Conservation (phyloP, 2,113 vertebrate genomes). For the Saguinus midas region DNA sequence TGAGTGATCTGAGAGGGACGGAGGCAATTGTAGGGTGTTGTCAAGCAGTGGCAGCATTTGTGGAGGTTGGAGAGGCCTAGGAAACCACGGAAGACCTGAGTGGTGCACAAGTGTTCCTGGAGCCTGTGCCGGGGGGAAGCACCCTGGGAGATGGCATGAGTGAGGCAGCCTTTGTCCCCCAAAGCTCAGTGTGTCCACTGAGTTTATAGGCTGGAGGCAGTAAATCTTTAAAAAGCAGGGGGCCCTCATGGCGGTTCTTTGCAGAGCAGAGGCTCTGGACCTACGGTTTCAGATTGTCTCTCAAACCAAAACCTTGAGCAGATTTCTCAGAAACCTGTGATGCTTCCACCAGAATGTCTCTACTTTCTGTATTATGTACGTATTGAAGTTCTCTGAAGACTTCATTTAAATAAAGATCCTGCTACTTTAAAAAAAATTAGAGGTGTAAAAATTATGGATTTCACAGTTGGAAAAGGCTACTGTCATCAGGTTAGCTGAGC, state of each 20-base stretch:
- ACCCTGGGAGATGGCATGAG: neutral
- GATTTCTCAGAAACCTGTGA: neutral
- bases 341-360: neutral
- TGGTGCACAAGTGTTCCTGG: neutral
- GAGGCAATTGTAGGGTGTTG: neutral
- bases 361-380: neutral
- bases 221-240: no score
- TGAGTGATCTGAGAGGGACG: neutral
- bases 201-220: neutral
- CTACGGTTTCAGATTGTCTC: accelerated
- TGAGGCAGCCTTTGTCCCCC: neutral
- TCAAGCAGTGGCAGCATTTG: accelerated
- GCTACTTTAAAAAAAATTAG: neutral
- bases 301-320: neutral
- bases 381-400: neutral
- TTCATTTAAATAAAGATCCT: neutral
- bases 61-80: neutral
- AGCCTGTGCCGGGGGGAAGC: neutral
- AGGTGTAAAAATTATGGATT: neutral
- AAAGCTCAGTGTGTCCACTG: neutral
- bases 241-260: accelerated
- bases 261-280: neutral
- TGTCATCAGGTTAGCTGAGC: neutral
- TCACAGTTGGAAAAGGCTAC: neutral
- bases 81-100: neutral